Base-by-base conservation (phyloP, 2,113 vertebrate species). In the Arothron firmamentum region DNA sequence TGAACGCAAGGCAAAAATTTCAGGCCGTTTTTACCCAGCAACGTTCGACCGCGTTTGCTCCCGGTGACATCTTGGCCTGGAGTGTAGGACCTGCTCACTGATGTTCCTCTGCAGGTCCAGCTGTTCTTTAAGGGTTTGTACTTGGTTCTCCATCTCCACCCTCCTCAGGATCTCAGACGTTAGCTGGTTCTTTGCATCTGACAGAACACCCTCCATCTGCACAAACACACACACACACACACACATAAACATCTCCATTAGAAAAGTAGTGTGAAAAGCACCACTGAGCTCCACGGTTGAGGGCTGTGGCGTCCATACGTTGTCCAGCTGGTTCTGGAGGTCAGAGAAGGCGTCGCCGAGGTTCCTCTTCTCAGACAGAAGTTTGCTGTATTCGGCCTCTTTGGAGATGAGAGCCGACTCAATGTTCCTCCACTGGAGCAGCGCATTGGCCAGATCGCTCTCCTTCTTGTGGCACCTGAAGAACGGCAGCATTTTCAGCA, bases 391-490 rank as follows among this genome's bases (percentile, higher is more conserved):
- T 5, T 92, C 91, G 0, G 88, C 89, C 52, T 92, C 91, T 74
- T 91, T 94, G 0, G 77, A 72, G 4, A 74, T 85, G 34, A 95
- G 84, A 1, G 77, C 75, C 0, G 84, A 88, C 62, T 93, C 90
- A 0, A 89, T 74, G 28, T 88, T 91, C 67, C 79, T 89, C 75
- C 89, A 5, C 2, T 79, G 90, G 21, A 79, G 72, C 58, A 91
- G 41, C 0, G 88, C 85, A 2, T 70, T 25, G 9, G 23, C 77
- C 67, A 94, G 84, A 9, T 95, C 92, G 0, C 59, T 42, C 77
- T 94, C 93, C 34, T 87, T 92, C 74, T 93, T 93, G 62, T 86
- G 82, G 60, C 89, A 88, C 87, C 94, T 95, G 34, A 28, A 19
- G 58, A 51, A 72, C 17, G 67, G 1, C 18, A 20, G 9, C 55